These are phyloP conservation scores for Adineta ricciae DNA, from an alignment of 2,888 invertebrate genomes.

Conservation along the genomic window DNA sequence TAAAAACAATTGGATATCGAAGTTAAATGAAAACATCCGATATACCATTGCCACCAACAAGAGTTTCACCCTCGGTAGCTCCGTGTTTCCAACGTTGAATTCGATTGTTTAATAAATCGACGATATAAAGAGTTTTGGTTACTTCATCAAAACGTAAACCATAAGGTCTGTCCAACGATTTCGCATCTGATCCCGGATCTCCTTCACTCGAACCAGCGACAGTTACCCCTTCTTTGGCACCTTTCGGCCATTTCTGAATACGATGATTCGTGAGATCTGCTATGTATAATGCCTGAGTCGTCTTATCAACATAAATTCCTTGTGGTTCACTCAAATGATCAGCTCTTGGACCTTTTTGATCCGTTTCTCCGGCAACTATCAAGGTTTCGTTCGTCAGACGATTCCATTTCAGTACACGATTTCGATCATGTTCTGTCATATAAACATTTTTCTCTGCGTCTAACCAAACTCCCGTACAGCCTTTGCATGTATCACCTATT, in stretches of 20 bases:
- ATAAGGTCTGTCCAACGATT: not conserved
- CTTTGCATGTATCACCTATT: not conserved
- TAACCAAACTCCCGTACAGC: not conserved
- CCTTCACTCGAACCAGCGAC: not conserved
- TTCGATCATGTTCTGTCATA: not conserved
- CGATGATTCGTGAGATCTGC: not conserved
- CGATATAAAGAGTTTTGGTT: not conserved
- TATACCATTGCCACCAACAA: not conserved
- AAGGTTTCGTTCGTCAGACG: not conserved
- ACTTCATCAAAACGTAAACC: not conserved
- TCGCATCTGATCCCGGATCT: not conserved
- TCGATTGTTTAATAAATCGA: not conserved
- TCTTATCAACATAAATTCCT: not conserved
- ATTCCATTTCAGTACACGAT: not conserved
- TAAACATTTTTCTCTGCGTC: not conserved
- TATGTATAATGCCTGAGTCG: not conserved
- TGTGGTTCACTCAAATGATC: not conserved
- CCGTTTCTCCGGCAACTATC: not conserved
- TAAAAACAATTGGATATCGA: not conserved
- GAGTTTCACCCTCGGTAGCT: not conserved
- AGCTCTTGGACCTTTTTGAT: not conserved
- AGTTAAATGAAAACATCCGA: not conserved
- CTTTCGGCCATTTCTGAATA: not conserved
- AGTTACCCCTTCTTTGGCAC: not conserved
- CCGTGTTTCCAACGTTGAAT: not conserved